A percentile compares a stretch with the other conserved stretches of the same genome.
Evolutionary conservation across 35 echinoderm and acorn worm species (phyloP).

Genomic region (Heliocidaris tuberculata): DNA sequence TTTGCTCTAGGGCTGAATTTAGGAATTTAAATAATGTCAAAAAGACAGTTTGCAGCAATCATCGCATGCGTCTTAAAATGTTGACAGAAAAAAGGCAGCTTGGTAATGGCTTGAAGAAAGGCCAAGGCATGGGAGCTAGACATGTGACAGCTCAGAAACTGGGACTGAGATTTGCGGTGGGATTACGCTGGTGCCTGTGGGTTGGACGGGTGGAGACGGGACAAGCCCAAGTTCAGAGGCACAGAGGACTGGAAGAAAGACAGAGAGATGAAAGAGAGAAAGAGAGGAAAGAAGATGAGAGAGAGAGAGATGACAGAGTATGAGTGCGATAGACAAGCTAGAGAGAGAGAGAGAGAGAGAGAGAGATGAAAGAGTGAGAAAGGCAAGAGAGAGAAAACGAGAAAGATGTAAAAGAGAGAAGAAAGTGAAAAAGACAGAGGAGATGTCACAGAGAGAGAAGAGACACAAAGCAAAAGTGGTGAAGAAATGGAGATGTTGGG

Average conservation of each 20-base stretch:
- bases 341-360: neutral
- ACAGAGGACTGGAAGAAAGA: neutral
- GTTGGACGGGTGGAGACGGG: constrained; percentile 12
- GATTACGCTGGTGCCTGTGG: constrained; percentile 24
- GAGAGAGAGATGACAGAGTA: neutral
- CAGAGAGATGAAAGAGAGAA: neutral
- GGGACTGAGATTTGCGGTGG: constrained; percentile 29
- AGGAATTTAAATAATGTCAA: too few species aligned
- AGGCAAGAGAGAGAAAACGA: neutral
- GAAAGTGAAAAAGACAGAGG: neutral
- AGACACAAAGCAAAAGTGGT: neutral
- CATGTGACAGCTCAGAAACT: constrained; percentile 5
- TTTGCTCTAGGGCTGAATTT: too few species aligned
- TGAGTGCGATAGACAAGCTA: neutral
- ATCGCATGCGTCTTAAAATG: too few species aligned
- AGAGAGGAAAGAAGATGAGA: neutral
- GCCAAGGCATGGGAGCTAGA: neutral
- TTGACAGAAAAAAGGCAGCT: too few species aligned
- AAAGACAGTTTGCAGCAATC: too few species aligned
- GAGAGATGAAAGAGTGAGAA: neutral
- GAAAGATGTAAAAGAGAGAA: neutral
- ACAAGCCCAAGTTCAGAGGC: neutral
- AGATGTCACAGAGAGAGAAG: neutral
- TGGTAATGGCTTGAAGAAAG: neutral
- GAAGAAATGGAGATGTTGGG: neutral